Evolutionary conservation across 2,113 vertebrate species (phyloP).

Genomic region (Petaurus breviceps): DNA sequence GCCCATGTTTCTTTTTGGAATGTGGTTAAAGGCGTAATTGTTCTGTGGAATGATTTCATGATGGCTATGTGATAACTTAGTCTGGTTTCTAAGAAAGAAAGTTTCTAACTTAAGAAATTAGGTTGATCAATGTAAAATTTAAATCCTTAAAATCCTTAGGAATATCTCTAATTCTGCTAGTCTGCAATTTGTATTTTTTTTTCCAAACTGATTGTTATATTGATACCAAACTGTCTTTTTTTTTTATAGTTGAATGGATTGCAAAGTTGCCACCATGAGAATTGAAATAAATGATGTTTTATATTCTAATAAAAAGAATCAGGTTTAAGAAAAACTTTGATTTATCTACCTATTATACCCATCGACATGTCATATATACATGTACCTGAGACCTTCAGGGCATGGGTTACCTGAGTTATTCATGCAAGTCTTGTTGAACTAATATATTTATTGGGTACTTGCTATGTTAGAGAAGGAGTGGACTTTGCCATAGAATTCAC

Average conservation of each 20-base stretch:
- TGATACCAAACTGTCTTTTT: background rate
- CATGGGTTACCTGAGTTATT: background rate
- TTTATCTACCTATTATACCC: background rate
- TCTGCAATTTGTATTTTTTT: background rate
- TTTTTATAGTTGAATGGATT: background rate
- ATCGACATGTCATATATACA: background rate
- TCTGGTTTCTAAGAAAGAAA: background rate
- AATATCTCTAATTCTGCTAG: background rate
- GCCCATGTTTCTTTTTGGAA: background rate
- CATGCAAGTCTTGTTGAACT: background rate
- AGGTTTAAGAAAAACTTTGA: background rate
- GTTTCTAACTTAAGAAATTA: background rate
- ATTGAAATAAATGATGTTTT: background rate
- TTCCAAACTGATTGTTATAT: background rate
- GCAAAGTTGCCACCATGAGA: background rate
- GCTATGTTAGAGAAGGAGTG: background rate
- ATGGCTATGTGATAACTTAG: background rate
- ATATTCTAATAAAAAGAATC: background rate
- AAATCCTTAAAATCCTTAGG: background rate
- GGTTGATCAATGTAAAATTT: background rate
- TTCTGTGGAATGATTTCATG: background rate
- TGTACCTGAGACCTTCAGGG: no score
- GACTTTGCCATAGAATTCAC: background rate
- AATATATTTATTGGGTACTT: background rate
- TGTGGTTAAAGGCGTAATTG: background rate